These are phyloP conservation scores for Saccostrea glomerata DNA, from an alignment of 1,140 invertebrate species.

Conservation along the genomic window DNA sequence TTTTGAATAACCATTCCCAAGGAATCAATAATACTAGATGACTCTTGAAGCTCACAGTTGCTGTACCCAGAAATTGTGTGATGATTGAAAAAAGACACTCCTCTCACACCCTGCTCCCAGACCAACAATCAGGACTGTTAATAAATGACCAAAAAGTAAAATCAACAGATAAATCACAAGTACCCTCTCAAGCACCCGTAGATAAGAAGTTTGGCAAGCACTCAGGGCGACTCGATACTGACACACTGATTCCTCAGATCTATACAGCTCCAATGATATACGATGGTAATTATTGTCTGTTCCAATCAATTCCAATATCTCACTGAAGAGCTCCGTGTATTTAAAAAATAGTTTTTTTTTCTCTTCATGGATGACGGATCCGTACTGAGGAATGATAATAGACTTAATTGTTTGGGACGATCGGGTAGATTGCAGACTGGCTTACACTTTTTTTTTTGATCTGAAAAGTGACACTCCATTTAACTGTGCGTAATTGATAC, in stretches of 20 bases:
- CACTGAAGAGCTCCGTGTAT: constrained; percentile 11
- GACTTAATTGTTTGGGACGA: constrained; percentile 13
- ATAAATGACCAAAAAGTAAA: neutral
- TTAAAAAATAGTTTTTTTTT: neutral
- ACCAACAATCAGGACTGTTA: no score
- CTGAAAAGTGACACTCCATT: neutral
- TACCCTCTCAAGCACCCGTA: neutral
- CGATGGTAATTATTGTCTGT: neutral
- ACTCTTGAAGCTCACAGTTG: neutral
- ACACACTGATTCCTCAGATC: neutral
- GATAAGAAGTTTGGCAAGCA: constrained; percentile 4
- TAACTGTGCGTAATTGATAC: neutral
- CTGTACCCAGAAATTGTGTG: neutral
- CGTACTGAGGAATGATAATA: neutral
- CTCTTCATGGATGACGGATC: constrained; percentile 9
- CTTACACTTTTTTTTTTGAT: constrained; percentile 5
- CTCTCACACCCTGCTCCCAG: neutral
- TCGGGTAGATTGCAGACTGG: neutral
- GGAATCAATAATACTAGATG: neutral
- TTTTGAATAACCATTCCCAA: neutral
- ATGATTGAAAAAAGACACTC: neutral
- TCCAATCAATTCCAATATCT: constrained; percentile 21
- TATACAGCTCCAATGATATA: neutral
- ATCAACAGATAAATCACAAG: neutral
- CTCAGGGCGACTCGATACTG: neutral